Evolutionary conservation across 2,888 invertebrate genomes (phyloP).

Genomic region (Caenorhabditis japonica): DNA sequence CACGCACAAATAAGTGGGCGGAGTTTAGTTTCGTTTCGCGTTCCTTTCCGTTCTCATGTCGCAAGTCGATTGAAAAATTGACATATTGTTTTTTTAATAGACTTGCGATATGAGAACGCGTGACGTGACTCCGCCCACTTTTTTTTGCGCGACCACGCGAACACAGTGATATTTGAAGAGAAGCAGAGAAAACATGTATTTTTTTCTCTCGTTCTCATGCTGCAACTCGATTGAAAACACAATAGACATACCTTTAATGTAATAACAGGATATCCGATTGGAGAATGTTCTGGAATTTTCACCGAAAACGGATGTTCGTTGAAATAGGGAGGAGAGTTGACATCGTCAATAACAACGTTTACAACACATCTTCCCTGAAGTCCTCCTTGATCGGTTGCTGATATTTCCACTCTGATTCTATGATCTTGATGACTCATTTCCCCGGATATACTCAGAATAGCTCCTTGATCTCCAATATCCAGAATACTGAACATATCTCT

Average conservation of each 20-base stretch:
- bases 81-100: no score
- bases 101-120: no score
- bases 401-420: constrained; percentile 65
- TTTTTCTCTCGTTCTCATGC: no score
- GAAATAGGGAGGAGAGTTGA: constrained; percentile 74
- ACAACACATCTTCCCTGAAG: constrained; percentile 59
- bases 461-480: constrained; percentile 70
- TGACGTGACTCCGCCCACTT: no score
- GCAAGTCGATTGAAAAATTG: no score
- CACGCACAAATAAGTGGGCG: no score
- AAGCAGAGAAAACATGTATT: no score
- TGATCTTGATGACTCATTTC: constrained; percentile 65
- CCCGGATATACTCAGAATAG: constrained; percentile 69
- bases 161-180: no score
- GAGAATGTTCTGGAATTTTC: constrained; percentile 87
- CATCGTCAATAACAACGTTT: constrained; percentile 79
- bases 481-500: constrained; percentile 69
- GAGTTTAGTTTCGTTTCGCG: no score
- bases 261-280: constrained; percentile 85
- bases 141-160: no score
- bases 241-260: constrained; percentile 84
- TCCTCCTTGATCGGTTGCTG: constrained; percentile 71
- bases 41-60: no score
- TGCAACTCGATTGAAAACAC: not conserved
- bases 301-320: constrained; percentile 69